phyloP scores from a whole-genome alignment of 92 coral and sea anemone genomes.

The Porites cylindrica region DNA sequence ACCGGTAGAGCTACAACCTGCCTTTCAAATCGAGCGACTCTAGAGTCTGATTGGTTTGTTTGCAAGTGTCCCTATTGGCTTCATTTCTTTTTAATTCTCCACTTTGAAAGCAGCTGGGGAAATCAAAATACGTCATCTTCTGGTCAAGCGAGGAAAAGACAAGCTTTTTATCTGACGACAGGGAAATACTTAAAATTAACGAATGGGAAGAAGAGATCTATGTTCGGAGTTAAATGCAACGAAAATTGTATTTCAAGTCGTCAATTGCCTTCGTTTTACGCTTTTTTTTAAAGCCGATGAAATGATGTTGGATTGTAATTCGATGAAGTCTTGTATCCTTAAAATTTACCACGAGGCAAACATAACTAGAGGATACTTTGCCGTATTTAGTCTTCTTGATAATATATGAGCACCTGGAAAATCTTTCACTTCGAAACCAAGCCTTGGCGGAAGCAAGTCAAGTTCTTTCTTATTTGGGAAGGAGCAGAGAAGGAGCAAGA shows the following conservation, averaged over 20 bases:
- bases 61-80: not conserved
- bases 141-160: not conserved
- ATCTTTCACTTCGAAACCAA: not conserved
- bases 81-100: constrained; percentile 42
- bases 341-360: not conserved
- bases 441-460: not conserved
- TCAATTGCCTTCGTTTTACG: not conserved
- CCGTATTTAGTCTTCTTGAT: not conserved
- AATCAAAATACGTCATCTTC: constrained; percentile 19
- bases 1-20: constrained; percentile 47
- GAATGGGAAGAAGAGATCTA: not conserved
- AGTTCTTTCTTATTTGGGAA: not conserved
- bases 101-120: constrained; percentile 52
- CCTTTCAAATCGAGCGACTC: constrained; percentile 38
- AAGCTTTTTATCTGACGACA: not conserved
- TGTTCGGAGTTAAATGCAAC: not conserved
- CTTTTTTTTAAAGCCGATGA: not conserved
- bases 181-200: not conserved
- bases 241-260: not conserved
- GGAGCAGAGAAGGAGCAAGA: not conserved
- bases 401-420: not conserved
- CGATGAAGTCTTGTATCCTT: not conserved
- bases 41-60: constrained; percentile 18
- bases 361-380: not conserved
- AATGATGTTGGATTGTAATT: not conserved